Evolutionary conservation across 2,797 vertebrate genomes (phyloP), one percentile per base, ranked within the genome.

Genomic region (Pseudochirops corinnae): DNA sequence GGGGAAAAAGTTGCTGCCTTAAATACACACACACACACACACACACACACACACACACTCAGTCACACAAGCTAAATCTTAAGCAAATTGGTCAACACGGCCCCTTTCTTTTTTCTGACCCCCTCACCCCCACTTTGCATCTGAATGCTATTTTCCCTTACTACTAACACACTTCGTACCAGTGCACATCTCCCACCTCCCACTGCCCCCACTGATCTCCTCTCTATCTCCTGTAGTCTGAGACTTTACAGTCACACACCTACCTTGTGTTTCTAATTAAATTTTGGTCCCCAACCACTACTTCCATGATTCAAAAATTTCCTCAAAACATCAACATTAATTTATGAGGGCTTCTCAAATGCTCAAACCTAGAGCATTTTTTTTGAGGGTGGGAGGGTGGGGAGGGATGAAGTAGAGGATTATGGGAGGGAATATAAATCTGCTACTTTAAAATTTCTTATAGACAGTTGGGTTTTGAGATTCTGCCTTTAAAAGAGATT

Each of bases 251-350:
- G 93, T 95, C 94, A 95, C 96, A 96, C 97, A 95, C n/a, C 52
- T 95, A 97, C 96, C 94, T 96, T 96, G 96, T 97, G 95, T 74
- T 97, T 98, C 98, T 99, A 99, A 98, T 99, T 98, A 99, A 98
- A 98, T 98, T 98, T 97, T 95, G 97, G 97, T 98, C 98, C 97
- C 97, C 96, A 98, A 95, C 87, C 96, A 92, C 96, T 96, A 92
- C 91, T 97, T 94, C 97, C 96, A 96, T 98, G 98, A 98, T 98
- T 98, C 97, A 97, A 24, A 96, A 94, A 97, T 96, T 95, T 53
- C 95, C 97, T 97, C 95, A 94, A 98, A 98, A 97, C 96, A 98
- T 98, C 98, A 97, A 95, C 97, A 97, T 98, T 98, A 98, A 98
- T 98, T 98, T 99, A 98, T 74, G 94, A 98, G 98, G 95, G 94